These are phyloP conservation scores for Synanceia verrucosa DNA, from an alignment of 2,797 vertebrate genomes.

Conservation along the genomic window DNA sequence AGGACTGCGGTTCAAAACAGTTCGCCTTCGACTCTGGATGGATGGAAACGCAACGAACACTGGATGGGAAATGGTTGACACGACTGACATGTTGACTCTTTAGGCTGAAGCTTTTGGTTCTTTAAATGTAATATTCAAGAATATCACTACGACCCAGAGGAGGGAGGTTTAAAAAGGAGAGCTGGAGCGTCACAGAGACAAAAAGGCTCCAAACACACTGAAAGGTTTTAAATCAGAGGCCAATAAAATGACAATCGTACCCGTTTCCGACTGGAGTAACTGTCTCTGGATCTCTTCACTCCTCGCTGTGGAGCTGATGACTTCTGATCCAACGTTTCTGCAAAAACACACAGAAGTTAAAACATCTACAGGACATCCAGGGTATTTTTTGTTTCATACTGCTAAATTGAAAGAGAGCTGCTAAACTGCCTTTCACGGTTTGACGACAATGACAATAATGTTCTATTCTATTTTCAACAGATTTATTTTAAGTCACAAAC, in stretches of 20 bases:
- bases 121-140: not conserved
- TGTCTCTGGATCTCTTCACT: slow-evolving; percentile 69
- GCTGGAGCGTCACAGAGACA: not conserved
- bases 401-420: too few relatives aligned
- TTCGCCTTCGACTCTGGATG: slow-evolving; percentile 87
- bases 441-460: too few relatives aligned
- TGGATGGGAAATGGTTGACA: not conserved
- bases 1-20: slow-evolving; percentile 55
- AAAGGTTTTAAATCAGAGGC: not conserved
- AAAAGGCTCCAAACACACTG: not conserved
- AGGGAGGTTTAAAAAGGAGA: not conserved
- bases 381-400: not conserved
- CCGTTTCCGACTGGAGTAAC: slow-evolving; percentile 59
- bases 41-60: not conserved
- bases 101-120: not conserved
- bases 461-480: not conserved
- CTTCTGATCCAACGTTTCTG: slow-evolving; percentile 46
- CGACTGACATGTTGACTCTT: not conserved
- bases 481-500: too few relatives aligned
- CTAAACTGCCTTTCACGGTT: too few relatives aligned
- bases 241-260: slow-evolving; percentile 33
- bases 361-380: not conserved
- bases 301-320: slow-evolving; percentile 47
- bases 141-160: not conserved
- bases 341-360: slow-evolving; percentile 2